A percentile compares a stretch with the other conserved stretches of the same genome.
Conservation (phyloP, 92 coral and sea anemone species). For the Muricea muricata region DNA sequence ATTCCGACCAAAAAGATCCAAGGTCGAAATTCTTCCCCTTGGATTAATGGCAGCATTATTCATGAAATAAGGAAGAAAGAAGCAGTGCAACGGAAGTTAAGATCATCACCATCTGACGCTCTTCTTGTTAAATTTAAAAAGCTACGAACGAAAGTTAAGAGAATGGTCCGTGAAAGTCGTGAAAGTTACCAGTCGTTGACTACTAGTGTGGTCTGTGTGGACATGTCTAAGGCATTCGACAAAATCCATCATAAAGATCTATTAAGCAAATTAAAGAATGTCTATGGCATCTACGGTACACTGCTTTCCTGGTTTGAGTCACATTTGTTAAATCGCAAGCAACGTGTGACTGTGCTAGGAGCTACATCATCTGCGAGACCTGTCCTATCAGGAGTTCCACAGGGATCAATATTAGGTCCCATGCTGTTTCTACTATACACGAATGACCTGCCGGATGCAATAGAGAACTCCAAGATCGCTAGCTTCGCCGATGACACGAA, state of each 20-base stretch:
- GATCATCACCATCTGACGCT: constrained; percentile 22
- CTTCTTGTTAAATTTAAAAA: constrained; percentile 22
- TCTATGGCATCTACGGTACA: constrained; percentile 26
- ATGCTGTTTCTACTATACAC: constrained; percentile 1
- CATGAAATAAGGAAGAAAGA: constrained; percentile 49
- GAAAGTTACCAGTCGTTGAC: constrained; percentile 38
- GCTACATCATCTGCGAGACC: constrained; percentile 33
- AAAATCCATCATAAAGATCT: constrained; percentile 44
- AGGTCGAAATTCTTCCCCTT: constrained; percentile 42
- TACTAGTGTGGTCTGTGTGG: constrained; percentile 51
- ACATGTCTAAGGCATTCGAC: constrained; percentile 65
- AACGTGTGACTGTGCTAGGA: constrained; percentile 54
- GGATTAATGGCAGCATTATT: constrained; percentile 41
- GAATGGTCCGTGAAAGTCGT: constrained; percentile 49
- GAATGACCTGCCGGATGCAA: constrained; percentile 41
- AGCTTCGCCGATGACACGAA: constrained; percentile 41
- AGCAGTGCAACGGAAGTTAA: constrained; percentile 40
- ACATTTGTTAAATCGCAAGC: constrained; percentile 27
- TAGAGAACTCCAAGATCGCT: constrained; percentile 28
- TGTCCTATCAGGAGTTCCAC: constrained; percentile 52
- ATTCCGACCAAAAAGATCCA: constrained; percentile 64
- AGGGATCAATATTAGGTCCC: constrained; percentile 45
- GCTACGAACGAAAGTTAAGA: constrained; percentile 43
- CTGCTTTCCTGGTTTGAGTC: constrained; percentile 45
- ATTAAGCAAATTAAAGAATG: background rate